Evolutionary conservation across 2,888 invertebrate genomes (phyloP).

Genomic region (Chironomus tentans): DNA sequence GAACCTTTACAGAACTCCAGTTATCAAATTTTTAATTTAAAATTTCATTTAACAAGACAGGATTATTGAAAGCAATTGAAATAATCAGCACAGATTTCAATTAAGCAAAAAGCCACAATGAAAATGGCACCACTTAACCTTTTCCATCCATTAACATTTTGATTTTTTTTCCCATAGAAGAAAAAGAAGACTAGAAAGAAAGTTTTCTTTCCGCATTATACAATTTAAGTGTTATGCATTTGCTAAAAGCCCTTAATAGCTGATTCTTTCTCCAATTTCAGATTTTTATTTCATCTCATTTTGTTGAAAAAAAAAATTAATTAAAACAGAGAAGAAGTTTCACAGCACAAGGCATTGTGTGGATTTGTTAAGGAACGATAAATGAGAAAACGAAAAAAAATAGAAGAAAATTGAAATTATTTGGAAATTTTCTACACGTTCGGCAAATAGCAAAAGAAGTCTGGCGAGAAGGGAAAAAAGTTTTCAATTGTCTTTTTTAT

Average conservation of each 20-base stretch:
- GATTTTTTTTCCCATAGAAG: neutral
- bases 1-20: too few relatives aligned
- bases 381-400: neutral
- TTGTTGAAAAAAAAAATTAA: neutral
- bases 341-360: neutral
- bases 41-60: neutral
- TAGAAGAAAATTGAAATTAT: neutral
- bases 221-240: neutral
- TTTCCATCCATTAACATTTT: constrained; percentile 1
- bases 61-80: neutral
- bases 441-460: constrained; percentile 13
- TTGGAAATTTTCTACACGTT: constrained; percentile 25
- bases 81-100: neutral
- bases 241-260: neutral
- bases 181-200: neutral
- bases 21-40: neutral
- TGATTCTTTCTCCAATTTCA: neutral
- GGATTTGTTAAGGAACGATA: neutral
- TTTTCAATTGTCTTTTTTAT: constrained; percentile 23
- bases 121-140: neutral
- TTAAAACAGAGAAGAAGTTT: neutral
- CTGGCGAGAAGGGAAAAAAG: neutral
- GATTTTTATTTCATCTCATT: neutral
- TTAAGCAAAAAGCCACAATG: neutral
- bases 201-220: neutral